These are phyloP conservation scores for Agonopterix arenella DNA, from an alignment of 2,888 invertebrate species.

Conservation along the genomic window DNA sequence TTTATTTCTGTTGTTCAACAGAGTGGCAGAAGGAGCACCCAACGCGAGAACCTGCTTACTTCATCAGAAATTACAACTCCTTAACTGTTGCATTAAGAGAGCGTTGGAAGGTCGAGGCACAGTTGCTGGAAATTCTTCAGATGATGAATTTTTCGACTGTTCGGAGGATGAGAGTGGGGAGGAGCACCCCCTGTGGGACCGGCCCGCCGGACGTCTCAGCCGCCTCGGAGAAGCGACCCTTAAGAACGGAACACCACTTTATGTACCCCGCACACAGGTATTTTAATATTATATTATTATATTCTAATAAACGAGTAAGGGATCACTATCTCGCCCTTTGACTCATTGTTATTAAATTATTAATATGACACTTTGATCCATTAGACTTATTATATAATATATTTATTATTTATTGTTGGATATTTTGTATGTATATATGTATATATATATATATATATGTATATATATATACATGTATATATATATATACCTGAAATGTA, in stretches of 20 bases:
- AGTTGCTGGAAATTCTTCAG: constrained; percentile 47
- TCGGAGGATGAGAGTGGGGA: constrained; percentile 75
- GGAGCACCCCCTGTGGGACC: constrained; percentile 59
- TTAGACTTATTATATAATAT: no score
- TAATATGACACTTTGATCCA: no score
- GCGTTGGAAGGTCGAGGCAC: constrained; percentile 59
- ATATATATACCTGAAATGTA: no score
- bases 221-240: constrained; percentile 53
- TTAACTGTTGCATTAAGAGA: constrained; percentile 87
- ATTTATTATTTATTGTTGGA: no score
- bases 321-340: no score
- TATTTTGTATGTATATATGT: no score
- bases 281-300: not conserved
- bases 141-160: constrained; percentile 90
- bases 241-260: constrained; percentile 59
- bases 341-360: no score
- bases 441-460: no score
- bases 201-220: constrained; percentile 52
- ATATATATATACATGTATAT: no score
- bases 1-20: constrained; percentile 50
- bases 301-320: no score
- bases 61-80: constrained; percentile 95
- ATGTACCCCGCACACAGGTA: constrained; percentile 64
- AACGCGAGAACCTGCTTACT: constrained; percentile 93
- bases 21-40: constrained; percentile 88